phyloP scores from a whole-genome alignment of 1,140 invertebrate species.

The Cryptotermes secundus region DNA sequence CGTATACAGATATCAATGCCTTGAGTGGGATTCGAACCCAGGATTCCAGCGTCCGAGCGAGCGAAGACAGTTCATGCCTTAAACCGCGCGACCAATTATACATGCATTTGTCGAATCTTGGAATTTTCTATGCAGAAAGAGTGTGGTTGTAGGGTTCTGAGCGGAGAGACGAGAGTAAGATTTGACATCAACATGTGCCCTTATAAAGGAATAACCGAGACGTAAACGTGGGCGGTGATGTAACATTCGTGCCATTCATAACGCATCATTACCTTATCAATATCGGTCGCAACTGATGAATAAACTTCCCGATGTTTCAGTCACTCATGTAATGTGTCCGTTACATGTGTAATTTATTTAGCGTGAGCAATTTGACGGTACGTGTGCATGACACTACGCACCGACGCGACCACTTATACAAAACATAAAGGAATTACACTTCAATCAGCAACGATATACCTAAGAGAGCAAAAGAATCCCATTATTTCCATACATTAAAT shows the following conservation, averaged over 20 bases:
- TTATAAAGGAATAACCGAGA: neutral
- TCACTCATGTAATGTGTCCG: neutral
- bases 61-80: too few species aligned
- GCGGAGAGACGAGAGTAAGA: neutral
- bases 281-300: neutral
- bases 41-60: too few species aligned
- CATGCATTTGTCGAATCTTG: too few species aligned
- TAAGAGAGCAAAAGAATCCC: neutral
- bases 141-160: too few species aligned
- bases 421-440: constrained; percentile 2
- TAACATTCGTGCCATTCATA: neutral
- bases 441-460: neutral
- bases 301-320: neutral
- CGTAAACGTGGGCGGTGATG: neutral
- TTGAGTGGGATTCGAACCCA: too few species aligned
- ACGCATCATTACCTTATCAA: neutral
- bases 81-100: too few species aligned
- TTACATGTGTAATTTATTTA: constrained; percentile 18
- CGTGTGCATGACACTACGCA: neutral
- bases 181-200: neutral
- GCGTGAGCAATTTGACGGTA: neutral
- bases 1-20: too few species aligned
- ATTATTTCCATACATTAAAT: neutral
- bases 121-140: too few species aligned
- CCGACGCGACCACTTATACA: neutral